Evolutionary conservation across 2,888 invertebrate species (phyloP).

Genomic region (Thera obeliscata): DNA sequence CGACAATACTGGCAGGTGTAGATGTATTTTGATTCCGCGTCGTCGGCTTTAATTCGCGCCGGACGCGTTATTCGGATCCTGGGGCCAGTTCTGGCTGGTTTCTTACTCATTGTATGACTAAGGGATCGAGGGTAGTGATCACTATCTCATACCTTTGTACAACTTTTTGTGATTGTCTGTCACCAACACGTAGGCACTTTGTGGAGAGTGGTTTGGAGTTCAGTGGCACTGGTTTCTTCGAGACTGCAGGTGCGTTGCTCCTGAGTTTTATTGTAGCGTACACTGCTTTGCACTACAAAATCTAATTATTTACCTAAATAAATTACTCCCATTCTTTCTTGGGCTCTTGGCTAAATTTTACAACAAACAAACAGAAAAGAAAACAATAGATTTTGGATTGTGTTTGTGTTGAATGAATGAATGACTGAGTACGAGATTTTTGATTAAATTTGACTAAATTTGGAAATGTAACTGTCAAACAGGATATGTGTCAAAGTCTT

Average conservation of each 20-base stretch:
- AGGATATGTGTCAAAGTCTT: too few relatives aligned
- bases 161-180: conserved; percentile 35
- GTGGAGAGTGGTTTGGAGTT: neutral
- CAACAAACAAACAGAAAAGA: neutral
- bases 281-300: neutral
- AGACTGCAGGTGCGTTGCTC: neutral
- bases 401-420: too few relatives aligned
- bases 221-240: neutral
- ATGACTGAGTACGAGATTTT: too few relatives aligned
- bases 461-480: too few relatives aligned
- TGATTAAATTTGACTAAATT: too few relatives aligned
- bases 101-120: conserved; percentile 72
- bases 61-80: conserved; percentile 72
- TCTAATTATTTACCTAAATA: too few relatives aligned
- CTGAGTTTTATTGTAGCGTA: neutral
- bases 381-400: too few relatives aligned
- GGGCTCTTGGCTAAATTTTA: too few relatives aligned
- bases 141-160: conserved; percentile 32
- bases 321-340: neutral
- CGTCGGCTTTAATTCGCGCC: conserved; percentile 59
- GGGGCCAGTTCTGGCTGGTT: conserved; percentile 68
- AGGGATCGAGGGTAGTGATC: conserved; percentile 27
- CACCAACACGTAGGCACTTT: conserved; percentile 54
- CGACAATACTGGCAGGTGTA: conserved; percentile 77
- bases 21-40: conserved; percentile 63